These are phyloP conservation scores for Diachasma alloeum DNA, from an alignment of 1,140 invertebrate species.

Conservation along the genomic window DNA sequence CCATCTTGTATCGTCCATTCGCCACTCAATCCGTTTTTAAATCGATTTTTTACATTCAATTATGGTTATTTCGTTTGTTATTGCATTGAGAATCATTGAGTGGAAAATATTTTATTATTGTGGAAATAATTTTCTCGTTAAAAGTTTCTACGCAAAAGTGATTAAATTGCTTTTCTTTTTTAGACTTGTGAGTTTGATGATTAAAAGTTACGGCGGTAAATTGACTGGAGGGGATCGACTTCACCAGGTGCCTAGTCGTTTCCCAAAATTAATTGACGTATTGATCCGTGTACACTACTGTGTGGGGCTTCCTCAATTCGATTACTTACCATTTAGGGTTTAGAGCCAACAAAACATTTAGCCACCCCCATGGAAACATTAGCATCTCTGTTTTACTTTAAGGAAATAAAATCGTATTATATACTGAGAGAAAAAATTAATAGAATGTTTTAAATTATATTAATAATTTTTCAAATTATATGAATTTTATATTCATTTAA, in stretches of 20 bases:
- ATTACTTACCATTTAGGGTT: background rate
- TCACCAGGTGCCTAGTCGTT: slow-evolving; percentile 1
- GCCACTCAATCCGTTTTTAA: background rate
- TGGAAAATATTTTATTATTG: no score
- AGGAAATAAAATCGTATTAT: no score
- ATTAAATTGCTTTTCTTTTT: background rate
- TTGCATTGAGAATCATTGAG: no score
- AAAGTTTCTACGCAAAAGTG: background rate
- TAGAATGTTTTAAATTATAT: no score
- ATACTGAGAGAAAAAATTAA: no score
- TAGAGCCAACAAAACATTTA: background rate
- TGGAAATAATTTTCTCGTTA: background rate
- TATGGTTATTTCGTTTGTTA: background rate
- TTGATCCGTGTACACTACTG: background rate
- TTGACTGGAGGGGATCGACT: background rate
- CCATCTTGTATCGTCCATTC: background rate
- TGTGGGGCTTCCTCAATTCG: background rate
- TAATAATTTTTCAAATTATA: no score
- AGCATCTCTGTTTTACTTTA: no score
- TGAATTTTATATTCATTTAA: no score
- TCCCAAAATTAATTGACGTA: slow-evolving; percentile 7
- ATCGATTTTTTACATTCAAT: slow-evolving; percentile 3
- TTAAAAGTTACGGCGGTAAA: background rate
- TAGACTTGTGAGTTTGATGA: background rate
- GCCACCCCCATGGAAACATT: background rate